Evolutionary conservation across 2,113 vertebrate genomes (phyloP).

Genomic region (Forbesichthys papilliferus): DNA sequence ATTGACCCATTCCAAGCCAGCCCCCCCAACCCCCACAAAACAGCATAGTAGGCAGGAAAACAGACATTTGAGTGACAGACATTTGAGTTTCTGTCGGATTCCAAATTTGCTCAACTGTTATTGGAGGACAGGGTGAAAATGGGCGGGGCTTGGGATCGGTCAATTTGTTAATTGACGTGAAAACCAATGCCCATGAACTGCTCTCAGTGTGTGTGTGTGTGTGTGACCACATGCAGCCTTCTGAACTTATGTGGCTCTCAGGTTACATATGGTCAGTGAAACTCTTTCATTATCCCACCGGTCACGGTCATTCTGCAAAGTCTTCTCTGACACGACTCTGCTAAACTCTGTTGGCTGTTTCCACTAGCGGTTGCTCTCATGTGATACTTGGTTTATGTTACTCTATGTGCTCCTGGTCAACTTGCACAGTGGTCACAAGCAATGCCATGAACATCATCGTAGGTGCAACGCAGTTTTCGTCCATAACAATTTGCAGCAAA

Average conservation of each 20-base stretch:
- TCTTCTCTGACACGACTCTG: too few relatives aligned
- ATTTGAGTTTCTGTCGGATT: too few relatives aligned
- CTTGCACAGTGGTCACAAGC: too few relatives aligned
- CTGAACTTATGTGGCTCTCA: not conserved
- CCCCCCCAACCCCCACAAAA: too few relatives aligned
- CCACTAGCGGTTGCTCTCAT: not conserved
- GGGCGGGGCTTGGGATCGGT: not conserved
- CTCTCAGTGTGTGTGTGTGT: too few relatives aligned
- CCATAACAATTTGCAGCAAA: too few relatives aligned
- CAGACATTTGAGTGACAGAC: too few relatives aligned
- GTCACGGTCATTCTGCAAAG: constrained; percentile 1
- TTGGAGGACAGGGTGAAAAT: too few relatives aligned
- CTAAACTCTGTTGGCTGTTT: not conserved
- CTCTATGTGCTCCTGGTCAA: not conserved
- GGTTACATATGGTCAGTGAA: constrained; percentile 22
- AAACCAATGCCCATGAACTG: constrained; percentile 38
- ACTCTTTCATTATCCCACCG: not conserved
- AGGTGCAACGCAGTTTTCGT: not conserved
- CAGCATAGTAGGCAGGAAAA: too few relatives aligned
- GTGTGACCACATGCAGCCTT: not conserved
- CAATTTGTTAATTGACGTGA: constrained; percentile 45
- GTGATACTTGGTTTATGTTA: not conserved
- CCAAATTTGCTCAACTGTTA: too few relatives aligned
- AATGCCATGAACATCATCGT: not conserved
- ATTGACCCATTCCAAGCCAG: too few relatives aligned